These are phyloP conservation scores for Gallirallus australis DNA, from an alignment of 2,797 vertebrate genomes.

Conservation along the genomic window DNA sequence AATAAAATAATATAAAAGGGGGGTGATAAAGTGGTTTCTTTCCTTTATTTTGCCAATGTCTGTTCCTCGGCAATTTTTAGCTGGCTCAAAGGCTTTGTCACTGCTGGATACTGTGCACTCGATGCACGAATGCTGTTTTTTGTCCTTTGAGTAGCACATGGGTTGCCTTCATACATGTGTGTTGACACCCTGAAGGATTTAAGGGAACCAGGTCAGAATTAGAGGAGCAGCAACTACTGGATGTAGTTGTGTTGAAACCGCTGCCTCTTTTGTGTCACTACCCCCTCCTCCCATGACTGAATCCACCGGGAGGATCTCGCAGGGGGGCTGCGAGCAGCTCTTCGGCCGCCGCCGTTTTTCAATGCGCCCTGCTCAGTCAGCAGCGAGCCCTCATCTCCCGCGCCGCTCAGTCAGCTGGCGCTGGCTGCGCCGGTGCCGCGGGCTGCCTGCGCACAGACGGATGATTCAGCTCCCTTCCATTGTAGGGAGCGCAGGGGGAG, in stretches of 20 bases:
- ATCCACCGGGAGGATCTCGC: neutral
- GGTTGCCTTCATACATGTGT: neutral
- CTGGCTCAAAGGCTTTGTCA: neutral
- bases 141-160: neutral
- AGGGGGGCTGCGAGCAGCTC: neutral
- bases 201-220: neutral
- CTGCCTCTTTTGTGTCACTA: neutral
- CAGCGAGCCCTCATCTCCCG: neutral
- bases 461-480: constrained; percentile 9
- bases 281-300: neutral
- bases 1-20: neutral
- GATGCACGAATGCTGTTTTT: neutral
- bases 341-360: neutral
- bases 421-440: neutral
- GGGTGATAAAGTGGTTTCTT: neutral
- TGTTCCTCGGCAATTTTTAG: neutral
- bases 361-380: constrained; percentile 46
- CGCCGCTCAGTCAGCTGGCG: constrained; percentile 54
- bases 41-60: neutral
- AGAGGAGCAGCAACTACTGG: neutral
- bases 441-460: constrained; percentile 70
- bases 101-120: neutral
- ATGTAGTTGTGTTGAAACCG: neutral
- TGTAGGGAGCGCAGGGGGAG: neutral
- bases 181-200: neutral